Evolutionary conservation across 2,113 vertebrate species (phyloP), one percentile per base, ranked within the genome.

Genomic region (Ictidomys tridecemlineatus): DNA sequence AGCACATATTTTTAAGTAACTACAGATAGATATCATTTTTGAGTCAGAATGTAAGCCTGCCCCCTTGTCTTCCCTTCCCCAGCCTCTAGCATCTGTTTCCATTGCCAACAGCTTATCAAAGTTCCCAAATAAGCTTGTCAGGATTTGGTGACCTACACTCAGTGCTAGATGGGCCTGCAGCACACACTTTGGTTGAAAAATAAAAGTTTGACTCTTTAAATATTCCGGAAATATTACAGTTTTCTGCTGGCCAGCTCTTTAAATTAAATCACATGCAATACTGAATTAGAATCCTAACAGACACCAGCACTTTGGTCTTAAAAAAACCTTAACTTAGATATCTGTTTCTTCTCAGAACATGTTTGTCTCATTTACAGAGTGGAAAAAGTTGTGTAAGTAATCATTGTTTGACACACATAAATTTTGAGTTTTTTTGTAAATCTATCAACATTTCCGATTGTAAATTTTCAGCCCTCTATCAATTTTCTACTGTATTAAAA

Each of bases 401-500:
- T 78, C 53, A 48, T 1, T 37, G 45, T 77, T 87, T 90, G 48
- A 80, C 20, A 80, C 85, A 92, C 20, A 93, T 14, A 90, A 28
- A 22, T 39, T 42, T 0, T 7, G 56, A 91, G 61, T 56, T 95
- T 94, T 45, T 30, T 92, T 67, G 70, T 77, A 83, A 80, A 58
- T 83, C 14, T 37, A 42, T 9, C 42, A 89, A 22, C 8, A 9
- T 51, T 17, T 58, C 79, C 39, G 18, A 5, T 58, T 84, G 16
- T 72, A 48, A 95, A 10, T 80, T 92, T 93, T 80, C 24, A 88
- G 4, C 2, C 67, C 7, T 94, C 76, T 85, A 17, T 42, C 88
- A 72, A 53, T 61, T 95, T 95, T 90, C n/a, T 88, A 70, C 45
- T 63, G 37, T 94, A 67, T 92, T 84, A 82, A 65, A 92, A 92